A percentile compares a stretch with the other conserved stretches of the same genome.
phyloP scores from a whole-genome alignment of 2,113 vertebrate genomes.

The Cavia aperea region DNA sequence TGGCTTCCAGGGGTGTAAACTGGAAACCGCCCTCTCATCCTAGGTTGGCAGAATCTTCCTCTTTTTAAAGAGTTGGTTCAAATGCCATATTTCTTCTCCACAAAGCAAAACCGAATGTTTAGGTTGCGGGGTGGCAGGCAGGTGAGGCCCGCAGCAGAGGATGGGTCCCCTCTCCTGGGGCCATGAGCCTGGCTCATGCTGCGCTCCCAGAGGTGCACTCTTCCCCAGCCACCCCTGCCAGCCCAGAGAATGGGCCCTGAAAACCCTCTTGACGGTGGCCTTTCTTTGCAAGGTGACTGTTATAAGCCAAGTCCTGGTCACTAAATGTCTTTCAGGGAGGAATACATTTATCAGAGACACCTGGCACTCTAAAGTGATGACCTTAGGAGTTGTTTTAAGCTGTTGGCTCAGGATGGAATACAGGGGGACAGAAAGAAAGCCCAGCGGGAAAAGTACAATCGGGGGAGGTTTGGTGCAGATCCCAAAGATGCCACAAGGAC shows the following conservation, averaged over 20 bases:
- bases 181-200: not conserved
- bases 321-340: not conserved
- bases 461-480: no score
- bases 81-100: not conserved
- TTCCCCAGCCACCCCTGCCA: not conserved
- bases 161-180: accelerated
- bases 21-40: not conserved
- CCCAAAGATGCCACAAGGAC: not conserved
- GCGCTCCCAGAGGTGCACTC: not conserved
- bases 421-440: not conserved
- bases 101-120: accelerated
- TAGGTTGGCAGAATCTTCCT: not conserved
- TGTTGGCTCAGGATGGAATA: not conserved
- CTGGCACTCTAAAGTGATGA: not conserved
- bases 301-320: not conserved
- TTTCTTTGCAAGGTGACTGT: not conserved
- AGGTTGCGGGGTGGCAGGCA: not conserved
- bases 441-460: not conserved
- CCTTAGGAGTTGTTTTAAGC: not conserved
- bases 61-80: not conserved
- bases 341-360: not conserved
- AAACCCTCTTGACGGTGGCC: not conserved
- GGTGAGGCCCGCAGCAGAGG: accelerated
- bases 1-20: not conserved
- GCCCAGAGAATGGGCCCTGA: not conserved